These are phyloP conservation scores for Podarcis muralis DNA, from an alignment of 2,113 vertebrate species.

Conservation along the genomic window DNA sequence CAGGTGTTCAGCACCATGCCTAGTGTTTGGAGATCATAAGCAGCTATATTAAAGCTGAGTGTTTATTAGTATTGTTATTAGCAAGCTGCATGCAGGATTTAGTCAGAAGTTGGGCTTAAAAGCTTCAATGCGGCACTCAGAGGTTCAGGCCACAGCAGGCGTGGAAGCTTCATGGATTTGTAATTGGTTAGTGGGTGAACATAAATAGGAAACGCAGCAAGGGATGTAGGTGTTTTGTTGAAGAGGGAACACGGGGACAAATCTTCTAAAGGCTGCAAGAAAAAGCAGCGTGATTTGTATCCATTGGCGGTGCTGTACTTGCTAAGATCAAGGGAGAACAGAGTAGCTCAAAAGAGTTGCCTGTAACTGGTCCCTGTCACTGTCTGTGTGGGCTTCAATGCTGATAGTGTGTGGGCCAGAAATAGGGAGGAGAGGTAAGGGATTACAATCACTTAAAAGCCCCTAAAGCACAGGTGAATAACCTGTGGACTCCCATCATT, in stretches of 20 bases:
- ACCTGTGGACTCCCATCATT: too few species aligned
- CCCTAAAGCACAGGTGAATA: not conserved
- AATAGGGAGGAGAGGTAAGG: not conserved
- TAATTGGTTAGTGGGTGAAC: slow-evolving; percentile 47
- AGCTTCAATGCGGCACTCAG: not conserved
- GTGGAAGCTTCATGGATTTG: slow-evolving; percentile 12
- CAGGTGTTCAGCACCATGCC: slow-evolving; percentile 28
- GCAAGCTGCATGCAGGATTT: slow-evolving; percentile 30
- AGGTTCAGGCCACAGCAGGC: slow-evolving; percentile 50
- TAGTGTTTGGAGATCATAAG: slow-evolving; percentile 35
- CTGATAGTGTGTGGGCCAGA: not conserved
- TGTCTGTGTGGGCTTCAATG: not conserved
- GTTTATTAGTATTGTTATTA: slow-evolving; percentile 25
- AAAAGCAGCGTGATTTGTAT: not conserved
- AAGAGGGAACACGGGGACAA: not conserved
- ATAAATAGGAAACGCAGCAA: slow-evolving; percentile 14
- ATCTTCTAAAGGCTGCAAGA: rapidly evolving
- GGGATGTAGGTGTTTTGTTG: slow-evolving; percentile 30
- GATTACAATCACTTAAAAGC: not conserved
- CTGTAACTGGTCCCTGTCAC: not conserved
- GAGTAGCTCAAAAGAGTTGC: not conserved
- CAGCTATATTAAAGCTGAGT: slow-evolving; percentile 18
- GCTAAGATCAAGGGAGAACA: not conserved
- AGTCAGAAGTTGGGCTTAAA: slow-evolving; percentile 50
- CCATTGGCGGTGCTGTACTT: not conserved